Base-by-base conservation (phyloP, 2,888 invertebrate species). In the Drosophila kuntzei region DNA sequence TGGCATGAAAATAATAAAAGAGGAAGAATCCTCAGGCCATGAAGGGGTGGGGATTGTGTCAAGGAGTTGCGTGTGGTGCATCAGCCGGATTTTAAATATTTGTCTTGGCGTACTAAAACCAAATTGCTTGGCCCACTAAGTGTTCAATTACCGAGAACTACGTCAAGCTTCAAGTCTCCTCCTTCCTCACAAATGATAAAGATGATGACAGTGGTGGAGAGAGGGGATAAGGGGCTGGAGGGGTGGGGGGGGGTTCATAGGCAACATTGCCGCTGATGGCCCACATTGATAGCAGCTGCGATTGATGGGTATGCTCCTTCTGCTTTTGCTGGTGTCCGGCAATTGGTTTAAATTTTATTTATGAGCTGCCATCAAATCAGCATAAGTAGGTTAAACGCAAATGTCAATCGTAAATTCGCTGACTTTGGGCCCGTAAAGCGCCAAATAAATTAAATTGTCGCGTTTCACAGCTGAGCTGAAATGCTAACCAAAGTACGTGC, bases 321-420 rank as follows among this genome's bases (percentile, higher is more conserved):
- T 22, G 37, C 49, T 32, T 29, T 22, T 41, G 39, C 47, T 55
- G 43, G 59, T 62, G 83, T 77, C 87, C 80, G 61, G 89, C 78
- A 86, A 84, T 88, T 86, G 84, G 89, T 86, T 85, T 87, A 89
- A 84, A 84, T 89, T 89, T 89, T 89, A 90, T 90, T 90, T 90
- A 90, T 90, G 89, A 82, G 74, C 75, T 78, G 81, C 84, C 90
- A 89, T 90, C 87, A 90, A 90, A 90, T 90, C 90, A 90, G 83
- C 89, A 90, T 90, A 90, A 90, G 89, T 89, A 90, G 91, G 90
- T 90, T 90, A 90, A 90, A 89, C 86, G 82, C 89, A 88, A 90
- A 87, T 90, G 90, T 89, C 90, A 90, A 90, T 89, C 85, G 83
- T 79, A 87, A 90, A 88, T 90, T 80, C 71, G 88, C 82, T 79